Evolutionary conservation across 2,113 vertebrate genomes (phyloP).

Genomic region (Lycocorax pyrrhopterus): DNA sequence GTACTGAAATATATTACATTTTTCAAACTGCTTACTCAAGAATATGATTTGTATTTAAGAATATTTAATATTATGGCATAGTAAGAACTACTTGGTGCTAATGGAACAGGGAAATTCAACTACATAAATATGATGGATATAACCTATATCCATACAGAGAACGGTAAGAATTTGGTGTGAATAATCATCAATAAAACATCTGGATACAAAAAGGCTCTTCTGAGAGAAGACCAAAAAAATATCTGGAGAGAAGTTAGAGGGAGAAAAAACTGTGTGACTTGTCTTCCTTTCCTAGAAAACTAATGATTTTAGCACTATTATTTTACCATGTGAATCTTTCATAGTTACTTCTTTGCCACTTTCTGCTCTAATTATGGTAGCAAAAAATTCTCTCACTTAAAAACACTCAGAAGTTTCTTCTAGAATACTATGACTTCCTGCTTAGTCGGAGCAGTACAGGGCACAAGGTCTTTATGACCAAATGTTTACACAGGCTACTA

Average conservation of each 20-base stretch:
- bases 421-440: not conserved
- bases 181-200: not conserved
- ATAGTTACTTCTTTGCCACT: not conserved
- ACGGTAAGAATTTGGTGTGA: not conserved
- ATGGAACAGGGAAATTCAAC: not conserved
- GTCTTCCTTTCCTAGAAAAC: not conserved
- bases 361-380: not conserved
- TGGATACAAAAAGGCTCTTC: not conserved
- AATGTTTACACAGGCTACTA: not conserved
- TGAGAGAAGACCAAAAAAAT: not conserved
- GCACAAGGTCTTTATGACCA: not conserved
- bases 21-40: not conserved
- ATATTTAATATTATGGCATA: not conserved
- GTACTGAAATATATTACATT: not conserved
- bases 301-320: not conserved
- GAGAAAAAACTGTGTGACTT: not conserved
- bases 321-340: not conserved
- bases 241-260: not conserved
- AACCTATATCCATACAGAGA: not conserved
- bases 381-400: not conserved
- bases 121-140: not conserved
- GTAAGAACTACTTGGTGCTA: not conserved
- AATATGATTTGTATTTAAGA: not conserved
- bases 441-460: not conserved
- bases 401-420: not conserved